Base-by-base conservation (phyloP, 1,140 invertebrate genomes). In the Drosophila sproati region DNA sequence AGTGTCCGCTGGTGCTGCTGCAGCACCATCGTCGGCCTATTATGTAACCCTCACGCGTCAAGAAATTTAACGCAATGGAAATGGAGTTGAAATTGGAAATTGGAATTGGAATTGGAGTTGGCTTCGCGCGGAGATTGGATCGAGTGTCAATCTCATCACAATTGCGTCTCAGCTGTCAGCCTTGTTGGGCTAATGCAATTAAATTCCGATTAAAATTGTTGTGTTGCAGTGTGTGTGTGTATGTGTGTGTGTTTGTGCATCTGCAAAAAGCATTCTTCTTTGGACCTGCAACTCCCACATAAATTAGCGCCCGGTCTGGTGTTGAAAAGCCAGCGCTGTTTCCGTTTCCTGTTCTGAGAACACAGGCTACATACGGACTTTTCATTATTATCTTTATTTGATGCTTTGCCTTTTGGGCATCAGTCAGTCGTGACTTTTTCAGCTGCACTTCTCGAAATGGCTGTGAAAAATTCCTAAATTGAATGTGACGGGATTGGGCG, bases 41-140 rank as follows among this genome's bases (percentile, higher is more conserved):
- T 88, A 76, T 83, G 78, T 86, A 86, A 88, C 79, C 69, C 68
- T 73, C 80, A 88, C 80, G 85, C 79, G 82, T 77, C 77, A 80
- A 88, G 82, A 88, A 80, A 87, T 77, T 82, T 61, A 87, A 87
- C 68, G 83, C 83, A 79, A 51, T 43, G 43, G 57, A 29, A 37
- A 32, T 62, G 52, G 41, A n/a, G 4, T 43, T 43, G 34, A 4
- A 34, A 10, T 48, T 51, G 31, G 31, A 59, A 20, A 20, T 20
- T 20, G 20, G 41, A n/a, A 43, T 43, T 43, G 34, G 4, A 34
- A 10, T 48, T 51, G 31, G 31, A 59, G 77, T 35, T 60, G 32
- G 37, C 50, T 64, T 32, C 35, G 41, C 47, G 52, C 57, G 52
- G 45, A 47, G 7, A 68, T 56, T 12, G 52, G 29, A 76, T 32